A percentile compares a stretch with the other conserved stretches of the same genome.
These are phyloP conservation scores for Chymomyza costata DNA, from an alignment of 1,140 invertebrate genomes.

Conservation along the genomic window DNA sequence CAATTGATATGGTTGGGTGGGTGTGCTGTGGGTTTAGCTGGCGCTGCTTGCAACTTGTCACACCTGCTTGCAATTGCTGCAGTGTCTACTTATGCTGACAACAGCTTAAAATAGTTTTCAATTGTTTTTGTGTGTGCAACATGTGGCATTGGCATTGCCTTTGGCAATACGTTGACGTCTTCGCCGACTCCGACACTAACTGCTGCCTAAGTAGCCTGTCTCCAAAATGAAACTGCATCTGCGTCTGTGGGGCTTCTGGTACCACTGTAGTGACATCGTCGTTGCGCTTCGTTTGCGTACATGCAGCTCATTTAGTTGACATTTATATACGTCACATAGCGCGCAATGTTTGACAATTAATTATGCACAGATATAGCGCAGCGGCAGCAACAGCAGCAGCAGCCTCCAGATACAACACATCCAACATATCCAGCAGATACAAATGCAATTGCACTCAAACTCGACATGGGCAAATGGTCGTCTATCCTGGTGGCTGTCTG, in stretches of 20 bases:
- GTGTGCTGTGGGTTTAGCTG: neutral
- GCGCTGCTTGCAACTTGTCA: slow-evolving; percentile 28
- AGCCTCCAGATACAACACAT: too few species aligned
- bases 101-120: slow-evolving; percentile 68
- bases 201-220: slow-evolving; percentile 56
- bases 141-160: slow-evolving; percentile 68
- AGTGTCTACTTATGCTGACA: slow-evolving; percentile 1
- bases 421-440: too few species aligned
- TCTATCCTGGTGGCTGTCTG: too few species aligned
- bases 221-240: too few species aligned
- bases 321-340: slow-evolving; percentile 70
- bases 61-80: slow-evolving; percentile 27
- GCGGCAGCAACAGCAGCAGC: too few species aligned
- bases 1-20: too few species aligned
- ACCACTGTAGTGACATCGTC: neutral
- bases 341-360: slow-evolving; percentile 72
- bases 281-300: slow-evolving; percentile 43
- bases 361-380: slow-evolving; percentile 55
- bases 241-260: slow-evolving; percentile 26
- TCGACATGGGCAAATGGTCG: too few species aligned
- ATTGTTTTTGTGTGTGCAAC: slow-evolving; percentile 59
- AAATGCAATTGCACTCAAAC: too few species aligned
- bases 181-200: too few species aligned
- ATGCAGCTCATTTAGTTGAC: slow-evolving; percentile 72
- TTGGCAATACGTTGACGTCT: neutral